Evolutionary conservation across 2,113 vertebrate species (phyloP).

Genomic region (Larimichthys crocea): DNA sequence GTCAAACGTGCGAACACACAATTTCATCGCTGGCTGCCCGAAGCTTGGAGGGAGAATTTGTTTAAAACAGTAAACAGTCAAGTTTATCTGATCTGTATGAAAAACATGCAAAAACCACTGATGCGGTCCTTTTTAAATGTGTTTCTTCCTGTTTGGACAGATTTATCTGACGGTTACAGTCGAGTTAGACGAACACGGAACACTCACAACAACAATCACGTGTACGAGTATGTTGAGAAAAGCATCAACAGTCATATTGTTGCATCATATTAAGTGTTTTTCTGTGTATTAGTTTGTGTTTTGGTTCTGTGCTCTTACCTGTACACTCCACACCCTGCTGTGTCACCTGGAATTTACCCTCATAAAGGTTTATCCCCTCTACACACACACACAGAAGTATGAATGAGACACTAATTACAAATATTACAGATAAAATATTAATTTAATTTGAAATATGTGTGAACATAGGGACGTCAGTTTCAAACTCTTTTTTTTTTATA

Average conservation of each 20-base stretch:
- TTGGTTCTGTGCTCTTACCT: too few relatives aligned
- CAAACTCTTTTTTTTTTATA: too few relatives aligned
- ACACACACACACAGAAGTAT: not conserved
- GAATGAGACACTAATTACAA: not conserved
- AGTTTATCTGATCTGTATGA: not conserved
- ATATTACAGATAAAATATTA: not conserved
- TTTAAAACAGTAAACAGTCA: not conserved
- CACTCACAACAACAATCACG: too few relatives aligned
- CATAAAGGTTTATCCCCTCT: not conserved
- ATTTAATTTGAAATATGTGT: too few relatives aligned
- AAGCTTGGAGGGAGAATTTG: not conserved
- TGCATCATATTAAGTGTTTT: not conserved
- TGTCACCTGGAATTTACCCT: too few relatives aligned
- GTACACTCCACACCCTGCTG: too few relatives aligned
- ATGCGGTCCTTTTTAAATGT: not conserved
- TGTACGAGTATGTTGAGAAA: not conserved
- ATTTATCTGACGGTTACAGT: not conserved
- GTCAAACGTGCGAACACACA: too few relatives aligned
- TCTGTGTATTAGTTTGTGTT: too few relatives aligned
- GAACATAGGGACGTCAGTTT: too few relatives aligned
- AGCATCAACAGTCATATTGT: not conserved
- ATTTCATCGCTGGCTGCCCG: not conserved
- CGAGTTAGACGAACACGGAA: too few relatives aligned
- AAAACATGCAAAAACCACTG: not conserved
- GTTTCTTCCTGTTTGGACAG: not conserved